These are phyloP conservation scores for Leptogaster cylindrica DNA, from an alignment of 2,888 invertebrate genomes.

Conservation along the genomic window DNA sequence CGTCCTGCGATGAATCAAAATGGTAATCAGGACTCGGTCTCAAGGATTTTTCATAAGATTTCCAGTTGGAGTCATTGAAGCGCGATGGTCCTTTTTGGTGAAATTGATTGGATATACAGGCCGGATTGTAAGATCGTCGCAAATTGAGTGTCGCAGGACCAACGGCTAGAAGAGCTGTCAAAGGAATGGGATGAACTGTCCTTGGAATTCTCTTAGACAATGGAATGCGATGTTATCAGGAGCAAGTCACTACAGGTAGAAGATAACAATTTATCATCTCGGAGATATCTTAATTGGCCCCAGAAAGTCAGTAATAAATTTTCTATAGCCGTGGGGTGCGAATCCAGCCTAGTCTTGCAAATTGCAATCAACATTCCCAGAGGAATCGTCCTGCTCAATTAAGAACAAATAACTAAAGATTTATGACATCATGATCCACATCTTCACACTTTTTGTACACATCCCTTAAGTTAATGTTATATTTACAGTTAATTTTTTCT, in stretches of 20 bases:
- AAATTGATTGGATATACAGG: too few species aligned
- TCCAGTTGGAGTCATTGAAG: too few species aligned
- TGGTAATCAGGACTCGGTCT: slow-evolving; percentile 16
- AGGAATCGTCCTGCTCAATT: slow-evolving; percentile 6
- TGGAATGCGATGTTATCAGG: too few species aligned
- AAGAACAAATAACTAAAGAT: slow-evolving; percentile 2
- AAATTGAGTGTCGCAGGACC: too few species aligned
- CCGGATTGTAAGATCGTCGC: too few species aligned
- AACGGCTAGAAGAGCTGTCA: too few species aligned
- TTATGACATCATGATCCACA: not conserved
- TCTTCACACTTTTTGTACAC: not conserved
- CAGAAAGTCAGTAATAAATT: slow-evolving; percentile 9
- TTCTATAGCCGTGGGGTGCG: not conserved
- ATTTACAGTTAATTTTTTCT: not conserved
- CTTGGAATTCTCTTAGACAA: too few species aligned
- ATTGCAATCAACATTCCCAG: slow-evolving; percentile 1
- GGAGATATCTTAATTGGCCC: not conserved
- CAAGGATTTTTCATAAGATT: too few species aligned
- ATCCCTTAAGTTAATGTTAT: not conserved
- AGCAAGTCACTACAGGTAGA: not conserved
- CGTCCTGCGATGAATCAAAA: slow-evolving; percentile 11
- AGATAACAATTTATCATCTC: slow-evolving; percentile 12
- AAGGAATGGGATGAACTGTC: too few species aligned
- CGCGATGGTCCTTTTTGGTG: too few species aligned
- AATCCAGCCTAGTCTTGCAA: not conserved